Evolutionary conservation across 2,797 vertebrate genomes (phyloP), one percentile per base, ranked within the genome.

Genomic region (Okamejei kenojei): DNA sequence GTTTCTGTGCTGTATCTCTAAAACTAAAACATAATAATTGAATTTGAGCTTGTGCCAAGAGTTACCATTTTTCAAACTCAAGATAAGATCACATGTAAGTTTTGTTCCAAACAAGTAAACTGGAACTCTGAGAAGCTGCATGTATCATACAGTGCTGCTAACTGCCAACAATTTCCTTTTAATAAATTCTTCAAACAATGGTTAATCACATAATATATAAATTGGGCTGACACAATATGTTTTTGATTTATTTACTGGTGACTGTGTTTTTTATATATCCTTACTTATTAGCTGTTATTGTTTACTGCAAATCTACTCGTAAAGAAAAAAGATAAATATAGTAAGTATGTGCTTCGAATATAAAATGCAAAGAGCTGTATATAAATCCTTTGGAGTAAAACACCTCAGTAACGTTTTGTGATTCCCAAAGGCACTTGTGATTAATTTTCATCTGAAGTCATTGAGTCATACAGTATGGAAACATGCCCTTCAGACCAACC

Each of bases 41-140:
- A 35, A 45, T 7, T 38, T 54, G 61, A 7, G 61, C 80, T 35
- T 92, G 10, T 63, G 93, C 74, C 92, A 81, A 93, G 91, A 93
- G 63, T 73, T 10, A 35, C 54, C 81, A 93, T 95, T 32, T 32
- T 80, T 35, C 54, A 93, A 74, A 7, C 54, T 4, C 32, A 45
- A 35, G 77, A 61, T 81, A 11, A 73, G 32, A 0, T 19, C 21
- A 7, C 71, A 15, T 17, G 35, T n/a, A 74, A n/a, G 11, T 81
- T 68, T 63, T 0, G 58, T 17, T 17, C 58, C 71, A 45, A 45
- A 45, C 32, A 81, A 38, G 21, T 58, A 84, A 26, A 61, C 81
- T 58, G 6, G 63, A 68, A 68, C 35, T 90, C 63, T 90, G 63
- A 68, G 84, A 90, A 90, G 35, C n/a, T n/a, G 26, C 63, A 90